Base-by-base conservation (phyloP, 2,888 invertebrate genomes). In the Oscheius sp. region DNA sequence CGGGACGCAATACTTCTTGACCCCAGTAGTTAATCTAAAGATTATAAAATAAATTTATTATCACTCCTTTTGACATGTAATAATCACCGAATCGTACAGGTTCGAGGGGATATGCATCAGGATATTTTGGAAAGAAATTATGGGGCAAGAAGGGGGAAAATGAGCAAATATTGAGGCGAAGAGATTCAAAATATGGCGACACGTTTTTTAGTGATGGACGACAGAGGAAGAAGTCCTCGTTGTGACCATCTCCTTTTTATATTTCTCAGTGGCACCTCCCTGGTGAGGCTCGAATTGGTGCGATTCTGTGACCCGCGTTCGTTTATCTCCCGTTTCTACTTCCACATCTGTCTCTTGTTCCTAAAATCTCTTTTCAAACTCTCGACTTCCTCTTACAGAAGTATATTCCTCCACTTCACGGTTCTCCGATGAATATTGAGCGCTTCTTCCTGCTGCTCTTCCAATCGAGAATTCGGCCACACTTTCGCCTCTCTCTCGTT, bases 401-500 rank as follows among this genome's bases (percentile, higher is more conserved):
- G 67, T 69, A 50, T 80, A 80, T 50, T 78, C 80, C 50, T 74
- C 74, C n/a, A 80, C 55, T 61, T 78, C 80, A 37, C 78, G 68
- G 31, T 75, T 75, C 31, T 39, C 45, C n/a, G 45, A 61, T 15
- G 69, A 55, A 37, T 42, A 65, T 3, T 45, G 39, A 5, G 27
- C 61, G 29, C 45, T 45, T 55, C 72, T 55, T 55, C 72, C 74
- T 17, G 70, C 71, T 6, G 73, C 77, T 53, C 74, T 71, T 10
- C 80, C 83, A 63, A 87, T 86, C 6, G 86, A 85, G 75, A 87
- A 84, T 57, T 84, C 85, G 23, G 80, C 82, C 12, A 85, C 78
- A 65, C 84, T 86, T 68, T 87, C 86, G 25, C 82, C 86, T 8
- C 84, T 75, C 55, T 87, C 86, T 2, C 68, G 45, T 29, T 68